These are phyloP conservation scores for Agrilus biguttatus DNA, from an alignment of 2,888 invertebrate genomes.

Conservation along the genomic window DNA sequence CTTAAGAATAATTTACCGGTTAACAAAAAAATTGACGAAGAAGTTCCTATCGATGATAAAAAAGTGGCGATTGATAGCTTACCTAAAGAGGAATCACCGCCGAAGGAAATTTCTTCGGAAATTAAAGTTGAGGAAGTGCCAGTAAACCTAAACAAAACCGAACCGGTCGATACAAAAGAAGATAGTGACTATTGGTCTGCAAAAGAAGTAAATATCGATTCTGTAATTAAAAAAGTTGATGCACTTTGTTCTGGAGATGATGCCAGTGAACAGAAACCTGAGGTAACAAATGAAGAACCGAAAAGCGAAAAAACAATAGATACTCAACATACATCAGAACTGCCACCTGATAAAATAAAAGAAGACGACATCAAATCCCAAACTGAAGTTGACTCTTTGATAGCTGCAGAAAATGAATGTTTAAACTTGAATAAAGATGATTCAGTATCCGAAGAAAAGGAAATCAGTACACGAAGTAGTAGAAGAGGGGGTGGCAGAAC, in stretches of 20 bases:
- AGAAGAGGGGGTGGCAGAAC: constrained; percentile 16
- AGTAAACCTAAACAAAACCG: constrained; percentile 8
- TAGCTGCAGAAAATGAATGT: constrained; percentile 15
- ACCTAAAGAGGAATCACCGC: too few relatives aligned
- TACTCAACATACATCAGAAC: constrained; percentile 9
- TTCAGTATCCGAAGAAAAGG: constrained; percentile 6
- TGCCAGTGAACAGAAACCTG: constrained; percentile 21
- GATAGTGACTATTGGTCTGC: constrained; percentile 67
- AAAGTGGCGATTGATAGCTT: too few relatives aligned
- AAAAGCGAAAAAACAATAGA: constrained; percentile 9
- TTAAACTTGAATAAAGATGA: constrained; percentile 9
- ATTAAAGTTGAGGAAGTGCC: constrained; percentile 14
- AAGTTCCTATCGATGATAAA: too few relatives aligned
- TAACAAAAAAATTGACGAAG: background rate
- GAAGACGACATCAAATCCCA: background rate
- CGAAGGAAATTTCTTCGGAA: too few relatives aligned
- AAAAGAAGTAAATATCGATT: constrained; percentile 66
- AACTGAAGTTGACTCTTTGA: constrained; percentile 16
- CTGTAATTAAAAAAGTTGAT: constrained; percentile 67
- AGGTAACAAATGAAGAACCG: constrained; percentile 8
- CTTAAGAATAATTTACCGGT: background rate
- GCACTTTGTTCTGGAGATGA: constrained; percentile 44
- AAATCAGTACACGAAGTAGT: constrained; percentile 16
- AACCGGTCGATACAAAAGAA: constrained; percentile 38
- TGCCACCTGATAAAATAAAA: constrained; percentile 4